Evolutionary conservation across 2,888 invertebrate species (phyloP).

Genomic region (Acrocyrtus sp.): DNA sequence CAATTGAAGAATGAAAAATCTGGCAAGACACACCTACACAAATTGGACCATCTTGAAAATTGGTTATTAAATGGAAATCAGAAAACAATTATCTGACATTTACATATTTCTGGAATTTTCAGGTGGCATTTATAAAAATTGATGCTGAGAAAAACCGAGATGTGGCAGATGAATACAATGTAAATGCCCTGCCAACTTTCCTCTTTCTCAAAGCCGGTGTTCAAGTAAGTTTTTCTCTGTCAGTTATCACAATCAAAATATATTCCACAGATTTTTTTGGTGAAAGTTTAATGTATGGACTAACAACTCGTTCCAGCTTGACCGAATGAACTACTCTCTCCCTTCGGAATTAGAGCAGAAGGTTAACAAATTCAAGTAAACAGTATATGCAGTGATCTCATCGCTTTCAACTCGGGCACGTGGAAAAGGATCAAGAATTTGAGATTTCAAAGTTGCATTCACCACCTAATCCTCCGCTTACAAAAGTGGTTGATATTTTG

Average conservation of each 20-base stretch:
- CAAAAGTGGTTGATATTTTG: too few relatives aligned
- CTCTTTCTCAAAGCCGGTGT: conserved; percentile 45
- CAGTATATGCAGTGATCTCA: background rate
- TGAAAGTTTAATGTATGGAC: background rate
- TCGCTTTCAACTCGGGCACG: too few relatives aligned
- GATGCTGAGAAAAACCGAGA: conserved; percentile 50
- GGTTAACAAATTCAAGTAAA: conserved; percentile 46
- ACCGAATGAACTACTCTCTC: conserved; percentile 52
- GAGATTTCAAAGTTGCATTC: too few relatives aligned
- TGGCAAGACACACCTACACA: background rate
- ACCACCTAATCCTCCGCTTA: too few relatives aligned
- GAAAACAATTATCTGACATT: too few relatives aligned
- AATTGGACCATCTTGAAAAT: background rate
- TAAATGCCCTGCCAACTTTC: conserved; percentile 50
- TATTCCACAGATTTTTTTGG: background rate
- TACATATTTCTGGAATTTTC: too few relatives aligned
- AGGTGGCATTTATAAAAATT: conserved; percentile 45
- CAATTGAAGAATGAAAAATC: too few relatives aligned
- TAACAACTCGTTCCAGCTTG: conserved; percentile 25
- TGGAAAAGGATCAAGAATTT: too few relatives aligned
- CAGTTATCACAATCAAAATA: background rate
- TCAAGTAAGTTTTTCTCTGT: conserved; percentile 23
- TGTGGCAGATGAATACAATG: conserved; percentile 44
- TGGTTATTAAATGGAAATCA: background rate
- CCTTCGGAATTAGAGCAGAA: conserved; percentile 52